Base-by-base conservation (phyloP, 2,888 invertebrate species). In the Phoronis australis region DNA sequence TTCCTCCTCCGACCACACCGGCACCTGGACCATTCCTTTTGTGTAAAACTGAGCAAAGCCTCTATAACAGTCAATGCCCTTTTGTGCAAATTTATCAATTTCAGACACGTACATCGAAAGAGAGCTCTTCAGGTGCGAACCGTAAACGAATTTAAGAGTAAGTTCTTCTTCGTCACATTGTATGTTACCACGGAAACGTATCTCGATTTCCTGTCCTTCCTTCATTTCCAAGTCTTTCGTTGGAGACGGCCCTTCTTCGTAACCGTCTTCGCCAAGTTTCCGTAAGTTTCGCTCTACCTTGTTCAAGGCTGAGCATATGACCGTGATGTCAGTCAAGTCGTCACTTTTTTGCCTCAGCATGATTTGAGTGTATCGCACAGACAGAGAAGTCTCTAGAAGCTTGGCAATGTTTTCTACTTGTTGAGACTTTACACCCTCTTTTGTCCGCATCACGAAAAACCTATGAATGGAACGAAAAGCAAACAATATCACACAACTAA, bases 1-100 rank as follows among this genome's bases (percentile, higher is more conserved):
- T 40, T 60, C 59, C 9, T 58, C 57, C 9, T 53, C 48, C 2
- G 45, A 44, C 4, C 48, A 49, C 0, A 53, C 42, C 5, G 53
- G 50, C 24, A 45, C 49, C 4, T 60, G 56, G 12, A 65, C 60
- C 20, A 60, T 21, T 15, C 55, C 59, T 35, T 55, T 55, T 2
- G 66, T 66, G 49, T 52, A 68, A n/a, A 71, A 23, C 58, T 71
- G 70, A 18, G 59, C 62, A 47, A 73, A 72, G 4, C 73, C 73
- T 35, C 71, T 49, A 54, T 66, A 73, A 35, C 64, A 62, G 44
- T 61, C 59, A 27, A 72, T 58, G 22, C 66, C 60, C 47, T 69
- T 71, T 55, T 73, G 73, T 1, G 72, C 71, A 54, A 65, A 73
- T 35, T 54, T 56, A 45, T 73, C 71, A 2, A 64, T 55, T 50